Conservation (phyloP, 2,797 vertebrate genomes). For the Rachycentron canadum region DNA sequence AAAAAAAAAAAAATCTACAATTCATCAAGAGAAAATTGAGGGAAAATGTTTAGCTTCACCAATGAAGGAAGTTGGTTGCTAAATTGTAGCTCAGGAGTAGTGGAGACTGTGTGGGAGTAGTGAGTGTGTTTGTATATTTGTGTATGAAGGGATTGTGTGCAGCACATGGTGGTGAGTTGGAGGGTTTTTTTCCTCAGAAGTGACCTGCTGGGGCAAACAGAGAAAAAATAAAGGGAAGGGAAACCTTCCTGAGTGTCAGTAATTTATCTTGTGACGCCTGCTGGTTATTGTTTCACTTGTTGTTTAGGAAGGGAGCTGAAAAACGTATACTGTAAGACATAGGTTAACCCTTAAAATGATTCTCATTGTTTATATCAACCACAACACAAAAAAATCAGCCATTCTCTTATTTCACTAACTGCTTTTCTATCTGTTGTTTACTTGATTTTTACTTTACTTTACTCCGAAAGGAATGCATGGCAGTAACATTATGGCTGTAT, state of each 20-base stretch:
- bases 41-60: slow-evolving; percentile 11
- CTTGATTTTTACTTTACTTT: slow-evolving; percentile 26
- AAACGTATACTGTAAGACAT: slow-evolving; percentile 6
- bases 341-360: not conserved
- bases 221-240: slow-evolving; percentile 83
- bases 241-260: slow-evolving; percentile 85
- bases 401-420: not conserved
- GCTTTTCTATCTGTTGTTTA: not conserved
- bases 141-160: slow-evolving; percentile 1
- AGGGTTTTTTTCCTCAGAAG: slow-evolving; percentile 44
- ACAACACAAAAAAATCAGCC: not conserved
- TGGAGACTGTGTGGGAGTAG: slow-evolving; percentile 58
- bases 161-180: slow-evolving; percentile 41
- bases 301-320: slow-evolving; percentile 62
- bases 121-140: slow-evolving; percentile 27
- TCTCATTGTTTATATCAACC: slow-evolving; percentile 8
- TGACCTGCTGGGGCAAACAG: slow-evolving; percentile 71
- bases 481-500: not conserved
- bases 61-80: slow-evolving; percentile 5
- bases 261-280: slow-evolving; percentile 82
- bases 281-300: slow-evolving; percentile 82
- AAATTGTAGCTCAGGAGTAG: no score
- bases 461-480: slow-evolving; percentile 38
- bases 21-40: slow-evolving; percentile 14
- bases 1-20: not conserved